These are phyloP conservation scores for Hybognathus amarus DNA, from an alignment of 2,797 vertebrate genomes.

Conservation along the genomic window DNA sequence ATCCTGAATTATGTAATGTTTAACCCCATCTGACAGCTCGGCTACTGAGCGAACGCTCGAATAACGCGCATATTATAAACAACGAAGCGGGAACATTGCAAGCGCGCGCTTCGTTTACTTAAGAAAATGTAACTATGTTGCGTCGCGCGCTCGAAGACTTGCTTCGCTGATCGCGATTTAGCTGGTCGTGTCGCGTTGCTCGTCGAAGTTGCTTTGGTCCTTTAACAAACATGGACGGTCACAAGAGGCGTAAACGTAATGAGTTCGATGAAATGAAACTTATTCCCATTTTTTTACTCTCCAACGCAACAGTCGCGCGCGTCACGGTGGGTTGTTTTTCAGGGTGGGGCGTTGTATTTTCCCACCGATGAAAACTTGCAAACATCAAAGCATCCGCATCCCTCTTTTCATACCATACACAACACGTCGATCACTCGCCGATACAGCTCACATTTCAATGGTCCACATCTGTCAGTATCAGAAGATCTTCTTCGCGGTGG, in stretches of 20 bases:
- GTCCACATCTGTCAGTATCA: too few relatives aligned
- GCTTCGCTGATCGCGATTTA: not conserved
- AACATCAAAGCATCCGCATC: constrained; percentile 38
- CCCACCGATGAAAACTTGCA: constrained; percentile 64
- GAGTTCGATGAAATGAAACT: not conserved
- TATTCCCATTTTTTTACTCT: constrained; percentile 42
- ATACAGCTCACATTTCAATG: not conserved
- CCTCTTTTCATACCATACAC: not conserved
- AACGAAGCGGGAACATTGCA: not conserved
- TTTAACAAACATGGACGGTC: constrained; percentile 20
- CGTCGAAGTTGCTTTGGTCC: not conserved
- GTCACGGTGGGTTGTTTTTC: constrained; percentile 71
- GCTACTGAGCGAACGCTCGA: not conserved
- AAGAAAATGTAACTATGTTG: not conserved
- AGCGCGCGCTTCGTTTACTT: not conserved
- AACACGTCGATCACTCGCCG: not conserved
- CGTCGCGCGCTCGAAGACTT: not conserved
- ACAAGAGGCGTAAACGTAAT: not conserved
- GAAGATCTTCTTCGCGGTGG: not conserved
- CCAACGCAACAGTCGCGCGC: constrained; percentile 67
- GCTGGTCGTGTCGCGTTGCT: not conserved
- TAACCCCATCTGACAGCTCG: not conserved
- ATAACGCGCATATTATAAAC: not conserved
- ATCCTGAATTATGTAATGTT: constrained; percentile 38
- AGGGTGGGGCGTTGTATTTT: constrained; percentile 78